Conservation (phyloP, 2,113 vertebrate species). For the Eupsittula cactorum region DNA sequence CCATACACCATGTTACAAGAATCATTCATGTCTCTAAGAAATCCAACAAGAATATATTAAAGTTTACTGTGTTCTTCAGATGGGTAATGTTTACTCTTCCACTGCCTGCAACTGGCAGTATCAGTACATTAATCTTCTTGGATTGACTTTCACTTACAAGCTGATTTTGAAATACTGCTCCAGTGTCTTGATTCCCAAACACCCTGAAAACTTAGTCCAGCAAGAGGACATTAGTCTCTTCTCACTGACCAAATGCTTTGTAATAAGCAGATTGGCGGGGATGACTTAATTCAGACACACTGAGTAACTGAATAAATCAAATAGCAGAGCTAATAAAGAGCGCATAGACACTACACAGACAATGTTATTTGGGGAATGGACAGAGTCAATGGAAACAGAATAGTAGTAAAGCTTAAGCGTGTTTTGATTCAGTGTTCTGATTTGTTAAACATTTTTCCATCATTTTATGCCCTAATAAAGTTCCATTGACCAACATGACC, state of each 20-base stretch:
- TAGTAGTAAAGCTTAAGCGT: neutral
- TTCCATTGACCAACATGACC: conserved; percentile 36
- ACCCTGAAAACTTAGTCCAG: neutral
- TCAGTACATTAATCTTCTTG: neutral
- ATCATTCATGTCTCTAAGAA: neutral
- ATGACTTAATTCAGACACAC: conserved; percentile 61
- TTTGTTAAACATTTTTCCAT: conserved; percentile 22
- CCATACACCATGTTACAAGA: neutral
- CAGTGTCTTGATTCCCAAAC: neutral
- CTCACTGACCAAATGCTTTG: conserved; percentile 5
- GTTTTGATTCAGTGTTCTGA: conserved; percentile 5
- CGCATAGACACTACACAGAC: neutral
- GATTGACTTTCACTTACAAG: neutral
- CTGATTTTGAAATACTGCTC: neutral
- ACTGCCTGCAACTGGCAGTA: neutral
- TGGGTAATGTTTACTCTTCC: neutral
- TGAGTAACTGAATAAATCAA: conserved; percentile 60
- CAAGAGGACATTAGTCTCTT: neutral
- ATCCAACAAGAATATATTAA: neutral
- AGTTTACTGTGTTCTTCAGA: neutral
- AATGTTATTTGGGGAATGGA: neutral
- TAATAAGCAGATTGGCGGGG: neutral
- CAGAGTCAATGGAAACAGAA: conserved; percentile 2
- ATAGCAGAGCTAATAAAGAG: conserved; percentile 58
- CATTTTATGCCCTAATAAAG: conserved; percentile 53